Evolutionary conservation across 1,140 invertebrate genomes (phyloP).

Genomic region (Cyclargus thomasi): DNA sequence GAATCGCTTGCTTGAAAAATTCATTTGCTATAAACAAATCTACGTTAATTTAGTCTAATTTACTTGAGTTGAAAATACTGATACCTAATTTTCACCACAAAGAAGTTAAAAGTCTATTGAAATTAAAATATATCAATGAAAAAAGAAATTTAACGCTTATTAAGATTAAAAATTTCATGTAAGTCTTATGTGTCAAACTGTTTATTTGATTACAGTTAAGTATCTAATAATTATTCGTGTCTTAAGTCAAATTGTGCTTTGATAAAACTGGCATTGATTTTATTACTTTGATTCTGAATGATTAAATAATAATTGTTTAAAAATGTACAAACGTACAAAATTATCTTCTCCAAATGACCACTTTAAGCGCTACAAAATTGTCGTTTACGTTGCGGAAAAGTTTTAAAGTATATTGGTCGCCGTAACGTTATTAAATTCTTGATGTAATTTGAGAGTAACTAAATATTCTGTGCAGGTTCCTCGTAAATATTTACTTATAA

Average conservation of each 20-base stretch:
- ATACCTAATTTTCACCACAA: too few species aligned
- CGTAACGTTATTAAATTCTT: not conserved
- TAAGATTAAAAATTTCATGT: too few species aligned
- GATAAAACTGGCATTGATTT: not conserved
- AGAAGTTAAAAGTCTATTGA: too few species aligned
- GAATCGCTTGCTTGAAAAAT: not conserved
- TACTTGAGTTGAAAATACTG: not conserved
- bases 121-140: too few species aligned
- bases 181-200: too few species aligned
- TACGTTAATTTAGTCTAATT: not conserved
- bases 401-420: not conserved
- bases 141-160: too few species aligned
- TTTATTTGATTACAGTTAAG: too few species aligned
- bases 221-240: too few species aligned
- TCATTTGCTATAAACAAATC: too few species aligned
- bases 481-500: not conserved
- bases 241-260: too few species aligned
- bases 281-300: not conserved
- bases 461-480: too few species aligned
- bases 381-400: not conserved
- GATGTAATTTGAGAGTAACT: not conserved
- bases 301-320: not conserved
- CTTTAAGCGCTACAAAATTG: not conserved
- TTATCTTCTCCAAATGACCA: not conserved
- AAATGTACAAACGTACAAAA: not conserved